Conservation (phyloP, 2,888 invertebrate species). For the Aphodius sticticus region DNA sequence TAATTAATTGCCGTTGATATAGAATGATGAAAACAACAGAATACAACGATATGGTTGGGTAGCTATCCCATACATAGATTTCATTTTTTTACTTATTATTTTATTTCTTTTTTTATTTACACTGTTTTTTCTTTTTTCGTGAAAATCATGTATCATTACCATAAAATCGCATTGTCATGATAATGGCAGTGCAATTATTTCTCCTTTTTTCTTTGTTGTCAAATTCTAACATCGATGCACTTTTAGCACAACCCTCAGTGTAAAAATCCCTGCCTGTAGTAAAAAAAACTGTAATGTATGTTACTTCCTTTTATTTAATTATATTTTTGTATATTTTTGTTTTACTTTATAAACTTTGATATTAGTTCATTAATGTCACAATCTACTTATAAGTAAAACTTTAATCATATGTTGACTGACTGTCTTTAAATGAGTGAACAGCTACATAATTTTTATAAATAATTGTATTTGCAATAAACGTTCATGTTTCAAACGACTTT, state of each 20-base stretch:
- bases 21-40: constrained; percentile 8
- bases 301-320: constrained; percentile 16
- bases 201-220: constrained; percentile 6
- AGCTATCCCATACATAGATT: neutral
- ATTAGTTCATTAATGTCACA: constrained; percentile 35
- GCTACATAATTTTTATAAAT: constrained; percentile 48
- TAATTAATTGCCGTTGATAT: neutral
- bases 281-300: constrained; percentile 10
- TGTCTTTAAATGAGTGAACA: constrained; percentile 47
- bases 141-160: neutral
- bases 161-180: neutral
- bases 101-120: neutral
- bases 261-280: neutral
- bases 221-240: neutral
- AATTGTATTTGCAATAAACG: constrained; percentile 50
- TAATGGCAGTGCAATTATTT: constrained; percentile 4
- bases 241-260: neutral
- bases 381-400: constrained; percentile 35
- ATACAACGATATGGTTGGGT: neutral
- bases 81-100: neutral
- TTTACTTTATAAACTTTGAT: constrained; percentile 28
- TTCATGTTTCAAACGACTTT: constrained; percentile 39
- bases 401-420: constrained; percentile 43
- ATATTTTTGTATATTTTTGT: constrained; percentile 30
- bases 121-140: neutral